Evolutionary conservation across 2,113 vertebrate genomes (phyloP).

Genomic region (Camelus dromedarius): DNA sequence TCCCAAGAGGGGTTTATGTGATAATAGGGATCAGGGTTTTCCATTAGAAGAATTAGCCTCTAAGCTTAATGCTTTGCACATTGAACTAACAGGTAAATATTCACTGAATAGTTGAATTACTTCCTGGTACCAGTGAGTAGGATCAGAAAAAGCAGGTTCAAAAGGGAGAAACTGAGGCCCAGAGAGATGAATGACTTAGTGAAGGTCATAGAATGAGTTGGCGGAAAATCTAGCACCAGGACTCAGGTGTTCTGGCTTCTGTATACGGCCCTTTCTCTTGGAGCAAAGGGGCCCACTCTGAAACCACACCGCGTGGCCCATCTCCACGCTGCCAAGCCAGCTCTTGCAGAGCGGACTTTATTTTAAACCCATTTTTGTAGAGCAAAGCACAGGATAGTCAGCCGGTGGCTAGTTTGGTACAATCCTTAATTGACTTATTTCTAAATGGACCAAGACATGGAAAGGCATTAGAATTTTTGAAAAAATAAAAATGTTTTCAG

Average conservation of each 20-base stretch:
- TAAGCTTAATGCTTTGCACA: constrained; percentile 61
- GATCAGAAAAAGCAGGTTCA: background rate
- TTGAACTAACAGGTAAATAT: constrained; percentile 55
- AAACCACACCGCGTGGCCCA: background rate
- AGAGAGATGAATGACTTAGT: background rate
- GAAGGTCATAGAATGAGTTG: background rate
- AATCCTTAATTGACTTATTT: background rate
- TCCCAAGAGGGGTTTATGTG: constrained; percentile 64
- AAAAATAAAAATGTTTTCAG: background rate
- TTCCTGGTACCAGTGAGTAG: background rate
- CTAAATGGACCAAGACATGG: background rate
- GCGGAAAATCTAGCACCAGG: background rate
- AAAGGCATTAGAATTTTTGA: background rate
- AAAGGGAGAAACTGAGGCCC: background rate
- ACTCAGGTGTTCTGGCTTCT: background rate
- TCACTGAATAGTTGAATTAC: background rate
- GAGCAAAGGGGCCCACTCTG: background rate
- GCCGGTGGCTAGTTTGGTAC: background rate
- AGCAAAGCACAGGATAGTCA: background rate
- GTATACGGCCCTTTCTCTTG: background rate
- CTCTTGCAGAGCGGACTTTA: too few relatives aligned
- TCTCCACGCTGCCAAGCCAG: background rate
- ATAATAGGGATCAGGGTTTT: constrained; percentile 65
- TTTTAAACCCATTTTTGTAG: background rate
- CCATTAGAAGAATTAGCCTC: constrained; percentile 68